phyloP scores from a whole-genome alignment of 2,797 vertebrate species.

The Florisuga fusca region DNA sequence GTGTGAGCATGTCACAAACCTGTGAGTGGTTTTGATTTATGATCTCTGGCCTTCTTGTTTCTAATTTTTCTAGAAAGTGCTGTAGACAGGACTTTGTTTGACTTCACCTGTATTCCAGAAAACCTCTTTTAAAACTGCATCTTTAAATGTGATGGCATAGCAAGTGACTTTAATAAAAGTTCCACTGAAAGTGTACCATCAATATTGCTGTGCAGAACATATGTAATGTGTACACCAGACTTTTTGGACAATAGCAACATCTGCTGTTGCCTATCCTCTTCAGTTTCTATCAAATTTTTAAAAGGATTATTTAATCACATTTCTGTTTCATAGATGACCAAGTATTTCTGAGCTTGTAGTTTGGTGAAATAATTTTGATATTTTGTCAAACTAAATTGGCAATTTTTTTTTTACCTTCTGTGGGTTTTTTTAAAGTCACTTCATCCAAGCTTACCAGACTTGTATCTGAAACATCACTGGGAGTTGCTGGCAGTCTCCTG shows the following conservation, averaged over 20 bases:
- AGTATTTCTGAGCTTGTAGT: background rate
- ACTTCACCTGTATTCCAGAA: background rate
- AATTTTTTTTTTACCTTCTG: background rate
- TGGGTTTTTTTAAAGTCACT: background rate
- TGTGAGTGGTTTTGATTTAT: background rate
- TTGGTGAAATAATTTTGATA: background rate
- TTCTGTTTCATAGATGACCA: background rate
- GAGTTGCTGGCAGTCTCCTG: background rate
- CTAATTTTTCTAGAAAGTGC: background rate
- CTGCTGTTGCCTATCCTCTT: background rate
- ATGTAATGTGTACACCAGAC: background rate
- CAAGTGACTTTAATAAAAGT: background rate
- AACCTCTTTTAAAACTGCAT: background rate
- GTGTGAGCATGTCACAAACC: background rate
- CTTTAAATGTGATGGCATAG: background rate
- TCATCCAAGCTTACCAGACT: background rate
- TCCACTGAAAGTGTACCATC: background rate
- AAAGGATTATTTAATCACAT: background rate
- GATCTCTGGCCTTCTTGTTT: background rate
- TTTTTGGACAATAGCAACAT: background rate
- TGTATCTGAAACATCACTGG: background rate
- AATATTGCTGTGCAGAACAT: background rate
- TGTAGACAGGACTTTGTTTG: background rate
- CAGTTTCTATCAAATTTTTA: background rate
- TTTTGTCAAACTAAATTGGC: background rate